Percentiles rank a stretch among this genome's conserved stretches.
Evolutionary conservation across 2,888 invertebrate species (phyloP).

Genomic region (Pedicia rivosa): DNA sequence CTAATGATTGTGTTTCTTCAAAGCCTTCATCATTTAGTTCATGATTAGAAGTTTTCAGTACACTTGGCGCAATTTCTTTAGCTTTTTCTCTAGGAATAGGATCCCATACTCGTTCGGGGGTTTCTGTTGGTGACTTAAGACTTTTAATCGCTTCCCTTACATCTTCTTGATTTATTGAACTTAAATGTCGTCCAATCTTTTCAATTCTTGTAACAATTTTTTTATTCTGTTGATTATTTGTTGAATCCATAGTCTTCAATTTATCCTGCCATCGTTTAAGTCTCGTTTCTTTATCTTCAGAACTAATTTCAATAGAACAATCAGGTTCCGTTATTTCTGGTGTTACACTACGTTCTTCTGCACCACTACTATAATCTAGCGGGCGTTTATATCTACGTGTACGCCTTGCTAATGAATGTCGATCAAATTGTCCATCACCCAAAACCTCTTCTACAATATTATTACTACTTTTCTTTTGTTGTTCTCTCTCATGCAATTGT

Average conservation of each 20-base stretch:
- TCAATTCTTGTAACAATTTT: conserved; percentile 14
- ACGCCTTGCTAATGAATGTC: conserved; percentile 65
- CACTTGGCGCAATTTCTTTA: conserved; percentile 16
- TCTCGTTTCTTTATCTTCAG: conserved; percentile 41
- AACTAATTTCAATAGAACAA: too few species aligned
- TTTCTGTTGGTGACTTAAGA: conserved; percentile 43
- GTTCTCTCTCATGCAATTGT: too few species aligned
- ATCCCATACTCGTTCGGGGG: conserved; percentile 43
- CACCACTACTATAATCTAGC: conserved; percentile 39
- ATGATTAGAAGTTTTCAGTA: too few species aligned
- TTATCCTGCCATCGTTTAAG: conserved; percentile 56
- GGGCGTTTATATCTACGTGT: conserved; percentile 64
- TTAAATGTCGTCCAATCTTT: conserved; percentile 43
- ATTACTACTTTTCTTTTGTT: neutral
- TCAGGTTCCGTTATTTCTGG: conserved; percentile 25
- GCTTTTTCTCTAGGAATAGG: conserved; percentile 27
- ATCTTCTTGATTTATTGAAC: conserved; percentile 53
- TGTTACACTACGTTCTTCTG: conserved; percentile 35
- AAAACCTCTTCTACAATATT: conserved; percentile 24
- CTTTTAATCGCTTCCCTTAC: conserved; percentile 51
- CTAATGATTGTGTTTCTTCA: conserved; percentile 76
- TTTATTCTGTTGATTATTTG: conserved; percentile 22
- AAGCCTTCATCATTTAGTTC: conserved; percentile 80
- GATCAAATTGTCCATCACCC: conserved; percentile 68
- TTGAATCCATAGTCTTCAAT: conserved; percentile 36